A percentile compares a stretch with the other conserved stretches of the same genome.
These are phyloP conservation scores for Alosa alosa DNA, from an alignment of 2,113 vertebrate species.

Conservation along the genomic window DNA sequence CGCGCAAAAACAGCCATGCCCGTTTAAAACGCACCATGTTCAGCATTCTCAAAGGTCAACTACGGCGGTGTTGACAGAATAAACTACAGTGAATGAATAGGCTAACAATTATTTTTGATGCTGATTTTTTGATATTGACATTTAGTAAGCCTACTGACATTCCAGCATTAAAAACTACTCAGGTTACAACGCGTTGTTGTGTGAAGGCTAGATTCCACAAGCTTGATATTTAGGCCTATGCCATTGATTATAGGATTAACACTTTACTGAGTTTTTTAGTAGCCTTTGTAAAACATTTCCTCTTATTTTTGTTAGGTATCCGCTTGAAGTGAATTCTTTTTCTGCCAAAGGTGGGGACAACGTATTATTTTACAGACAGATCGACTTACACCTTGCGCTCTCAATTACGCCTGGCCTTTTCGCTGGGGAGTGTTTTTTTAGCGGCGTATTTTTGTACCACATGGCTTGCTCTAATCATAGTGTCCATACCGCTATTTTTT, in stretches of 20 bases:
- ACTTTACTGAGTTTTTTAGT: too few species aligned
- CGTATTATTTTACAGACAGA: not conserved
- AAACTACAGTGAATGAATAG: too few species aligned
- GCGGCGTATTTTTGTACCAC: not conserved
- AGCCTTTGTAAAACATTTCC: not conserved
- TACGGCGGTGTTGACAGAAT: too few species aligned
- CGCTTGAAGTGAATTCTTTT: not conserved
- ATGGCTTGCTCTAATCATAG: not conserved
- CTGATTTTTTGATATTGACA: too few species aligned
- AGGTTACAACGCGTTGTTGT: too few species aligned
- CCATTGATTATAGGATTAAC: too few species aligned
- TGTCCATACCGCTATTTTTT: not conserved
- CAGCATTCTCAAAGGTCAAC: slow-evolving; percentile 7
- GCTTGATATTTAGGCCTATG: too few species aligned
- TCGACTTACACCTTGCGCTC: slow-evolving; percentile 12
- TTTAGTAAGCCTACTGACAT: too few species aligned
- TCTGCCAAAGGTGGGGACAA: slow-evolving; percentile 3
- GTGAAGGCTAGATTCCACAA: too few species aligned
- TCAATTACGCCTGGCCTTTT: slow-evolving; percentile 9
- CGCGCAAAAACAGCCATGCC: not conserved
- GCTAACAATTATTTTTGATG: too few species aligned
- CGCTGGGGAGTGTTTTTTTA: not conserved
- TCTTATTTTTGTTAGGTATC: not conserved
- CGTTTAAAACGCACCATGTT: not conserved
- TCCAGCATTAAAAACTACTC: too few species aligned